Conservation (phyloP, 2,888 invertebrate genomes). For the Pristionchus mayeri region DNA sequence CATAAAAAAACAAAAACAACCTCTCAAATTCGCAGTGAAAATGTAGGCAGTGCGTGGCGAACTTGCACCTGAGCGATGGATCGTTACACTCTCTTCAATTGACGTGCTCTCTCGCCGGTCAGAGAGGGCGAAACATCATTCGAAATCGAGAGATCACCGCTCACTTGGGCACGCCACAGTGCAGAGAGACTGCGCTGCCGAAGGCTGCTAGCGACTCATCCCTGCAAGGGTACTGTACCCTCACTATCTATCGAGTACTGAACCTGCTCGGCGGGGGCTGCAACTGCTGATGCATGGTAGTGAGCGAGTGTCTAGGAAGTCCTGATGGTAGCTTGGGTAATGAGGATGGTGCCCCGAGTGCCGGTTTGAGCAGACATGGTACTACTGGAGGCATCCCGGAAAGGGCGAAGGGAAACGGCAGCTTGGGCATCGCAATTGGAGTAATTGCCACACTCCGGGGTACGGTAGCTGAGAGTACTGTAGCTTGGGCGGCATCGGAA, state of each 20-base stretch:
- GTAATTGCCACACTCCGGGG: neutral
- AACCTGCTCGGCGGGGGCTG: too few relatives aligned
- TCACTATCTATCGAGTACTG: too few relatives aligned
- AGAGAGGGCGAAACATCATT: too few relatives aligned
- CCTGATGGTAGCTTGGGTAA: neutral
- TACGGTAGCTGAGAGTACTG: neutral
- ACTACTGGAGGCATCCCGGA: neutral
- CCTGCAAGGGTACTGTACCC: conserved; percentile 1
- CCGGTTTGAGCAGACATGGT: neutral
- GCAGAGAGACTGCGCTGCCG: neutral
- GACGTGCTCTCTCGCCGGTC: too few relatives aligned
- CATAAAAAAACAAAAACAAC: too few relatives aligned
- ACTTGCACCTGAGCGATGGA: neutral
- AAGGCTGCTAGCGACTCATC: neutral
- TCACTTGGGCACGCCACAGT: neutral
- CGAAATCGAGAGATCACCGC: too few relatives aligned
- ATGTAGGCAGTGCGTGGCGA: neutral
- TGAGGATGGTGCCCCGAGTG: neutral
- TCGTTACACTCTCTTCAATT: too few relatives aligned
- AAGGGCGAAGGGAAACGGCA: conserved; percentile 1
- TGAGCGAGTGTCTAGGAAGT: too few relatives aligned
- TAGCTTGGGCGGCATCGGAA: too few relatives aligned
- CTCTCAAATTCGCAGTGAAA: conserved; percentile 7
- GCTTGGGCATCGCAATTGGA: neutral
- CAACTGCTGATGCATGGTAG: too few relatives aligned